Percentiles rank a stretch among this genome's conserved stretches.
phyloP scores from a whole-genome alignment of 2,113 vertebrate species.

The Peucedramus taeniatus region DNA sequence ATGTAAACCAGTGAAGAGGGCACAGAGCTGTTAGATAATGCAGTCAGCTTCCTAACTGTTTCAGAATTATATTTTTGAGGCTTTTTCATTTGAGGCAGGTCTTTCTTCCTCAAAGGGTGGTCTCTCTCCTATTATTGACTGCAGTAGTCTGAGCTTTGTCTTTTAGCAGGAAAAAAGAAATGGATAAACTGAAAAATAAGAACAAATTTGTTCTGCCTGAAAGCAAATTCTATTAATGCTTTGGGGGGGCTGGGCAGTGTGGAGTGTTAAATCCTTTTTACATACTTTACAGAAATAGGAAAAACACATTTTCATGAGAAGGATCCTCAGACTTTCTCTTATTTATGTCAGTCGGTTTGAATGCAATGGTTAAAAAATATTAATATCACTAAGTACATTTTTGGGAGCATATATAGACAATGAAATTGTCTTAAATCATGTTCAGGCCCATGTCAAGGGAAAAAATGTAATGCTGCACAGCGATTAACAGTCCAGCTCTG shows the following conservation, averaged over 20 bases:
- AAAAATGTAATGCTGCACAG: neutral
- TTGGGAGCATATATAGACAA: neutral
- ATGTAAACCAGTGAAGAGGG: neutral
- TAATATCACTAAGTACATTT: neutral
- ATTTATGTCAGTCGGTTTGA: neutral
- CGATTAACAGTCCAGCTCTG: neutral
- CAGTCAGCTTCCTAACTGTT: neutral
- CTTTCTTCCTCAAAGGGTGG: neutral
- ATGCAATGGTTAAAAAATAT: neutral
- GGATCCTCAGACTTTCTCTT: neutral
- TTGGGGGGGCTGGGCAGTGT: fast-evolving
- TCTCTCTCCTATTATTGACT: neutral
- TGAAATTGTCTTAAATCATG: neutral
- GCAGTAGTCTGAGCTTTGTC: neutral
- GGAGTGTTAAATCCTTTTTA: neutral
- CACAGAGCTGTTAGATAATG: neutral
- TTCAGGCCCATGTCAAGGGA: neutral
- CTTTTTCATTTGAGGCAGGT: neutral
- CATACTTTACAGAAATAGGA: neutral
- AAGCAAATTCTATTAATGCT: neutral
- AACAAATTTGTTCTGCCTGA: neutral
- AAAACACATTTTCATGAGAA: neutral
- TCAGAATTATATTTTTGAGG: neutral
- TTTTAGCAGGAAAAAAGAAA: neutral
- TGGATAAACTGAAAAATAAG: neutral